Evolutionary conservation across 2,888 invertebrate species (phyloP), one percentile per base, ranked within the genome.

Genomic region (Tortricodes alternella): DNA sequence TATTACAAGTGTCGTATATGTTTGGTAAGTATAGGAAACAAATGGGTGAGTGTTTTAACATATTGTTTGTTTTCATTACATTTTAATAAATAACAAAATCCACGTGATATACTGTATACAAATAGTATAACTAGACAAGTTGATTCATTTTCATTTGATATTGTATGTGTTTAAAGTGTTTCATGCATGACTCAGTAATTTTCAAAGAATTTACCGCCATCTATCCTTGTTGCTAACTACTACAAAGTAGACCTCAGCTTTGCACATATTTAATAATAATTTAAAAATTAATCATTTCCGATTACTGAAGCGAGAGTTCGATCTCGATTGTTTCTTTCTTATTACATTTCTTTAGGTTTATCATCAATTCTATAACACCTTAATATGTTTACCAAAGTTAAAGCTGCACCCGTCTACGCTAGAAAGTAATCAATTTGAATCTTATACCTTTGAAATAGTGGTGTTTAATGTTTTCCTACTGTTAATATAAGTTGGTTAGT

Each of bases 401-500:
- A 46, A 29, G 37, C 52, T 66, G 49, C 62, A 23, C 34, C 58
- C 29, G 32, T 15, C 16, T 50, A 62, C 62, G 41, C 53, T 32
- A 60, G 56, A 27, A 44, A 29, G 43, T 46, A 62, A 61, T 48
- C 39, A 58, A 64, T 58, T 63, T 46, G 8, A 4, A 0, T 9
- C 8, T 48, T 49, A 46, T 38, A 13, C 41, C 13, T 29, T 39
- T 24, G 13, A 11, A 48, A 37, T n/a, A 21, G n/a, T 2, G 1
- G 5, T 6, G 35, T 11, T 53, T 59, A 63, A 62, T 38, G 41
- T 52, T 67, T 64, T 46, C 46, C 52, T 29, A 53, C 62, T 39
- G 67, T 56, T 67, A 68, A 50, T 59, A 37, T 66, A 76, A 70
- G 63, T 75, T 74, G 65, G 77, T 66, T 63, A 58, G 58, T 64